Base-by-base conservation (phyloP, 92 coral and sea anemone species). In the Heteractis magnifica region DNA sequence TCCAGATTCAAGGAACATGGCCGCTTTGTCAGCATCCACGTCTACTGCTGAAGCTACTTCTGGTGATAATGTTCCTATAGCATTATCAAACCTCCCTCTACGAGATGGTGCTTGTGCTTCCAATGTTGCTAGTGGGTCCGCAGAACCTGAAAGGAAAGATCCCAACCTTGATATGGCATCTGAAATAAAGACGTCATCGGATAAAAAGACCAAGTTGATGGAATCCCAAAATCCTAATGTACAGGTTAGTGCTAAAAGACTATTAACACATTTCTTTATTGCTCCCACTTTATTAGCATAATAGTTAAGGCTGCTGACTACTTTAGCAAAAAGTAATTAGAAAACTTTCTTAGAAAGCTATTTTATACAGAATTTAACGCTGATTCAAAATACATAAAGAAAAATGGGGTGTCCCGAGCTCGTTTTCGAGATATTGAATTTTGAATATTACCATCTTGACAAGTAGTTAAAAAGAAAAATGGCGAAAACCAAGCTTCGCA, bases 151-250 rank as follows among this genome's bases (percentile, higher is more conserved):
- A 51, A n/a, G 84, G 50, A 81, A 71, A 49, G 23, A 48, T 21
- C 56, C 84, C n/a, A 81, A 81, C 34, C 18, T 2, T 50, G 77
- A 70, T n/a, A n/a, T 81, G 4, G 21, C 77, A 12, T 81, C 84
- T 20, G 84, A 81, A 50, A 81, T 81, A 51, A 34, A 52, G 73
- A 60, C 65, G 21, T 53, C 77, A 14, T 49, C 78, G 13, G 49
- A 15, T 51, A 65, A 8, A 51, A 74, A 70, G 62, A 18, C 64
- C 21, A 68, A 68, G 44, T 14, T 50, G 52, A 48, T 53, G 20
- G 51, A 70, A 70, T 77, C 87, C 8, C 90, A 49, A 10, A 79
- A 62, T 34, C 3, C 75, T 4, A 79, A 79, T 52, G 18, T 60
- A 52, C 83, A 79, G 59, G 74, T 44, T 21, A 59, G 51, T 62